Base-by-base conservation (phyloP, 2,797 vertebrate genomes). In the Netta rufina region DNA sequence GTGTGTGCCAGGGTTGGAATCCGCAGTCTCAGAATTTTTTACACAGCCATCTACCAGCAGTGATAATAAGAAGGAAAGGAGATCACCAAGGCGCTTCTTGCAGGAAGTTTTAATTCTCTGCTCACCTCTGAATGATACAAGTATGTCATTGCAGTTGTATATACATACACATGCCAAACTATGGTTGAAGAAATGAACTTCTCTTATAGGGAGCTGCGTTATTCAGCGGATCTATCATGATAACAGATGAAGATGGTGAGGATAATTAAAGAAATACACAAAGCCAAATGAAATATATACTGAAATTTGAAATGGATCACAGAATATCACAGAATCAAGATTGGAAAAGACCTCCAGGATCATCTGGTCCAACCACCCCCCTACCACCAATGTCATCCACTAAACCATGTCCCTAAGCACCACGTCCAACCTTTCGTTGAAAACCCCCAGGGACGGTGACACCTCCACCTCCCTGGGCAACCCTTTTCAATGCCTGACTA, bases 81-180 rank as follows among this genome's bases (percentile, higher is more conserved):
- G 92, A 49, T 36, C 21, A 66, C 36, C 33, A 27, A 91, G 41
- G 49, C n/a, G 41, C 12, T 69, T 88, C 85, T 74, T 78, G 64
- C 14, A 70, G 49, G 70, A 95, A 73, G 43, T 66, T 87, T 49
- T n/a, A 39, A 94, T 82, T 58, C 38, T 2, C 82, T 93, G 72
- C 77, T 56, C 69, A 71, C 14, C 21, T 85, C 38, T 56, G 54
- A 88, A 43, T 24, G 36, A 19, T n/a, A 6, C 27, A 84, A 78
- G 30, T 41, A 11, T 12, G 21, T 28, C 32, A 64, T 47, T 1
- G 1, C 24, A 71, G 17, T 47, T 82, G 9, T 45, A 47, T 12
- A 16, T 5, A 36, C 22, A 70, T 11, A 41, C 27, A 45, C 3
- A 12, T 58, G 20, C 15, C 30, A 75, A 87, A 57, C 64, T 5